A percentile compares a stretch with the other conserved stretches of the same genome.
Evolutionary conservation across 2,888 invertebrate genomes (phyloP).

Genomic region (Gnatocerus cornutus): DNA sequence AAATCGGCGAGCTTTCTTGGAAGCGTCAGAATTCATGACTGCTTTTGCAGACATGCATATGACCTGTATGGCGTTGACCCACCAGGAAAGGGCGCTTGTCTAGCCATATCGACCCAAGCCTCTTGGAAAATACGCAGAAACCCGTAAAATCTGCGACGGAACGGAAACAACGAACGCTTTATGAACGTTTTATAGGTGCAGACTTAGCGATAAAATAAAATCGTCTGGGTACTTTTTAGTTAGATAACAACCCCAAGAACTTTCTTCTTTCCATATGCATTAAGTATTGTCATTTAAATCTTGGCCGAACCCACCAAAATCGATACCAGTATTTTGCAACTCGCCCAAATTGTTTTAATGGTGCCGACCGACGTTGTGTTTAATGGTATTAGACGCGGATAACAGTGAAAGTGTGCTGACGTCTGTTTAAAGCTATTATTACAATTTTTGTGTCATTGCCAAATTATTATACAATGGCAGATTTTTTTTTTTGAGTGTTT

Average conservation of each 20-base stretch:
- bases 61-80: slow-evolving; percentile 63
- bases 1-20: background rate
- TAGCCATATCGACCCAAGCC: slow-evolving; percentile 72
- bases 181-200: slow-evolving; percentile 40
- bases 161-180: slow-evolving; percentile 39
- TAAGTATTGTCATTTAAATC: slow-evolving; percentile 19
- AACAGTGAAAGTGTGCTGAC: slow-evolving; percentile 45
- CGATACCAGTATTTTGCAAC: slow-evolving; percentile 35
- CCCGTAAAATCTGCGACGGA: slow-evolving; percentile 48
- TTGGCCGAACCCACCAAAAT: slow-evolving; percentile 25
- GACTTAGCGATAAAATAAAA: slow-evolving; percentile 11
- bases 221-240: slow-evolving; percentile 20
- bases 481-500: slow-evolving; percentile 15
- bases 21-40: background rate
- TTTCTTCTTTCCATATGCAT: slow-evolving; percentile 25
- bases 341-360: slow-evolving; percentile 23
- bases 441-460: slow-evolving; percentile 48
- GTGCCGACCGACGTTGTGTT: slow-evolving; percentile 17
- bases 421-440: slow-evolving; percentile 33
- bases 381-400: slow-evolving; percentile 35
- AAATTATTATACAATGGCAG: slow-evolving; percentile 36
- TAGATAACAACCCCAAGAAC: slow-evolving; percentile 8
- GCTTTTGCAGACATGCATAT: slow-evolving; percentile 41
- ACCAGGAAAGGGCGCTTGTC: slow-evolving; percentile 66
- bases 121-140: slow-evolving; percentile 57